phyloP scores from a whole-genome alignment of 2,888 invertebrate species.

The Xanthostigma xanthostigma region DNA sequence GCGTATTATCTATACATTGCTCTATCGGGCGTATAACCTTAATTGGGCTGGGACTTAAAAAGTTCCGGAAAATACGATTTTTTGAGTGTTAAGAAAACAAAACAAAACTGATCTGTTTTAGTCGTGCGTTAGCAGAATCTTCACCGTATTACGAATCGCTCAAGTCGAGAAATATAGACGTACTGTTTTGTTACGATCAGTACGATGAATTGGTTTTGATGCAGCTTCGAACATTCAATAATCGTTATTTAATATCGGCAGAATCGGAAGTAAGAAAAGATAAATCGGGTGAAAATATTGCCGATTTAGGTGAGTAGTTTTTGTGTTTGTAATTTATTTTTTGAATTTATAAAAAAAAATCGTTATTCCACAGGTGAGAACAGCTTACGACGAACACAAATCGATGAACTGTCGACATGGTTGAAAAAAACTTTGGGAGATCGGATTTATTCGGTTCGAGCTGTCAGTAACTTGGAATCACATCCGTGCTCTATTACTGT shows the following conservation, averaged over 20 bases:
- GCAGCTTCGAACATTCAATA: slow-evolving; percentile 72
- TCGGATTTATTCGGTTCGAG: slow-evolving; percentile 69
- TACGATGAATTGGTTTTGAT: slow-evolving; percentile 91
- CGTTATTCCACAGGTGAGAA: slow-evolving; percentile 36
- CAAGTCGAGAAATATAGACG: slow-evolving; percentile 75
- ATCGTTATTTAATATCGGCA: slow-evolving; percentile 64
- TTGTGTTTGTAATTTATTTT: background rate
- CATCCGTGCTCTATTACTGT: slow-evolving; percentile 94
- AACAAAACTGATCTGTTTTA: slow-evolving; percentile 27
- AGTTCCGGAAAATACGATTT: too few relatives aligned
- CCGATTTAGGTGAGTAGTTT: slow-evolving; percentile 38
- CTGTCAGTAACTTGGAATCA: slow-evolving; percentile 67
- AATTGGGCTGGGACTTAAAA: too few relatives aligned
- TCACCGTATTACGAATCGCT: slow-evolving; percentile 93
- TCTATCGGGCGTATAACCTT: too few relatives aligned
- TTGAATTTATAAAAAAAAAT: background rate
- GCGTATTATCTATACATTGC: too few relatives aligned
- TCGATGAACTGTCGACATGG: slow-evolving; percentile 66
- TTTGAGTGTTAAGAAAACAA: too few relatives aligned
- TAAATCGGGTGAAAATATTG: slow-evolving; percentile 33
- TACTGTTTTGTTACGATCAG: slow-evolving; percentile 91
- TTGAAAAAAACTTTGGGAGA: slow-evolving; percentile 60
- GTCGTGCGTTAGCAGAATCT: slow-evolving; percentile 79
- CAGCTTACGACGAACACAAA: slow-evolving; percentile 55
- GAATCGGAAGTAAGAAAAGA: slow-evolving; percentile 85